Conservation (phyloP, 2,797 vertebrate genomes). For the Muscicapa comitata region DNA sequence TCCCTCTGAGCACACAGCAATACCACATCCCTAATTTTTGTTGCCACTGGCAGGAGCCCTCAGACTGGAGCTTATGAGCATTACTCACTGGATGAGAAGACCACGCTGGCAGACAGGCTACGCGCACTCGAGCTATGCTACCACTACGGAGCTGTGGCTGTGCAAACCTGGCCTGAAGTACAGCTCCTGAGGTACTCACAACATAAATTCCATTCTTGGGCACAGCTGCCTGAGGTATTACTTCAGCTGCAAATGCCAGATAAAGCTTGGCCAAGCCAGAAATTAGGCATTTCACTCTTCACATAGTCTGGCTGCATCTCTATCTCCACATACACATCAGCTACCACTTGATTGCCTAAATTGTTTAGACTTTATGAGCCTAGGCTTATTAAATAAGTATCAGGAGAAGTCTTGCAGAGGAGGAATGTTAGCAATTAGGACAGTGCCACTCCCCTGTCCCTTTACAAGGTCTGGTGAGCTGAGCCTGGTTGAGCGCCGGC, state of each 20-base stretch:
- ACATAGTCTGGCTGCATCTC: not conserved
- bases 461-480: not conserved
- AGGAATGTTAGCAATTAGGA: slow-evolving; percentile 55
- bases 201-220: not conserved
- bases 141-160: not conserved
- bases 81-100: not conserved
- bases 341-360: slow-evolving; percentile 34
- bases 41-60: not conserved
- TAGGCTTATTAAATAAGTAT: slow-evolving; percentile 49
- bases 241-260: not conserved
- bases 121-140: fast-evolving
- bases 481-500: not conserved
- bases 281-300: not conserved
- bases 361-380: slow-evolving; percentile 13
- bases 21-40: not conserved
- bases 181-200: not conserved
- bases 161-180: not conserved
- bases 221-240: not conserved
- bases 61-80: not conserved
- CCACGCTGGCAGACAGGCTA: fast-evolving
- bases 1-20: not conserved
- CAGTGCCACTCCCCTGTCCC: slow-evolving; percentile 33
- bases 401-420: slow-evolving; percentile 29
- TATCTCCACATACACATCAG: not conserved
- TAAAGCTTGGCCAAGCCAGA: not conserved